Conservation (phyloP, 2,888 invertebrate species). For the Nomada lathburiana region DNA sequence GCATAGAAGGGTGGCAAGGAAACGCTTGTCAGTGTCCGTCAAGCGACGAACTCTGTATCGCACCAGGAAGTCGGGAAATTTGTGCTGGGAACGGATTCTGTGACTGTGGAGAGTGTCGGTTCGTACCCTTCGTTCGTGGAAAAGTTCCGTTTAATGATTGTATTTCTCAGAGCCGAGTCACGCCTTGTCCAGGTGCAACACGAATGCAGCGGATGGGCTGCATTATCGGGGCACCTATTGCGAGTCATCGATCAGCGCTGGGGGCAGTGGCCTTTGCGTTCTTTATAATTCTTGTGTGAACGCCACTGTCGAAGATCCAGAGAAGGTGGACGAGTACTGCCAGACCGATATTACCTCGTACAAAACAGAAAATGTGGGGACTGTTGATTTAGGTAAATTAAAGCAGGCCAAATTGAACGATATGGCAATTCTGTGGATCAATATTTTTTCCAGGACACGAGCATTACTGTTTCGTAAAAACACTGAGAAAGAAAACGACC, state of each 20-base stretch:
- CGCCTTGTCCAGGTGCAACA: constrained; percentile 69
- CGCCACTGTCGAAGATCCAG: constrained; percentile 70
- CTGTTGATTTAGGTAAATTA: constrained; percentile 61
- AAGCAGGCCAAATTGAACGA: too few species aligned
- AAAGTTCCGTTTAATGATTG: not conserved
- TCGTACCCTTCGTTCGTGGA: constrained; percentile 11
- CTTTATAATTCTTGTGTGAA: constrained; percentile 75
- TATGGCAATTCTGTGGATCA: not conserved
- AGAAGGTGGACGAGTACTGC: constrained; percentile 64
- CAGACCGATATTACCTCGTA: constrained; percentile 65
- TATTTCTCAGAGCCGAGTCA: too few species aligned
- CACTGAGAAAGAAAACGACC: constrained; percentile 47
- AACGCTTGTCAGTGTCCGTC: constrained; percentile 75
- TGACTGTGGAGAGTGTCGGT: constrained; percentile 76
- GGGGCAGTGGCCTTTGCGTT: constrained; percentile 72
- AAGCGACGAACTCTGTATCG: constrained; percentile 66
- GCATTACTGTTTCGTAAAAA: constrained; percentile 72
- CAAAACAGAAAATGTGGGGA: constrained; percentile 55
- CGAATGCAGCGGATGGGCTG: constrained; percentile 67
- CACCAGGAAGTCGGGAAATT: constrained; percentile 74
- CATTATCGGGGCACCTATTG: constrained; percentile 76
- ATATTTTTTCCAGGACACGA: constrained; percentile 45
- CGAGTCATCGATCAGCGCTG: constrained; percentile 72
- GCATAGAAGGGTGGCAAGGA: constrained; percentile 74
- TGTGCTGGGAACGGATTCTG: constrained; percentile 76